Conservation (phyloP, 1,140 invertebrate species). For the Aporrectodea caliginosa region DNA sequence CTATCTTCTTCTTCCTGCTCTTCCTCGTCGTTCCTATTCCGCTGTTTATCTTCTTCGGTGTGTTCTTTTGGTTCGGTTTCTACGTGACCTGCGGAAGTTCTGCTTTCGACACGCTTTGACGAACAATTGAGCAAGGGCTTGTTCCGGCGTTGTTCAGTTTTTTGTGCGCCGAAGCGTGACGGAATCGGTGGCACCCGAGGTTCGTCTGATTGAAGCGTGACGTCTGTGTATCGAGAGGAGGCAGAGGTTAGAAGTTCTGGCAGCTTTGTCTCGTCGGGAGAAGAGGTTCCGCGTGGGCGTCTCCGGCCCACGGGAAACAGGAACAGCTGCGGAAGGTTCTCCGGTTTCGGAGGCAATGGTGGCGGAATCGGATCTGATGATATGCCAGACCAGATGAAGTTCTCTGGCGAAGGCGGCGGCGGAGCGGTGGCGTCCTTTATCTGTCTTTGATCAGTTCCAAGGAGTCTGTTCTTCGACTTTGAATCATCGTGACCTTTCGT, state of each 20-base stretch:
- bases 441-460: not conserved
- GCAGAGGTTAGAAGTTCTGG: not conserved
- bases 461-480: not conserved
- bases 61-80: too few species aligned
- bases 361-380: conserved; percentile 22
- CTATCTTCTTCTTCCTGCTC: not conserved
- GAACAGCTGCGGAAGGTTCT: conserved; percentile 21
- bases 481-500: not conserved
- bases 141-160: not conserved
- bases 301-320: conserved; percentile 2
- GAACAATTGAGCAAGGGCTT: not conserved
- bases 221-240: too few species aligned
- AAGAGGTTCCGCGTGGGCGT: not conserved
- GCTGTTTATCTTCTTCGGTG: too few species aligned
- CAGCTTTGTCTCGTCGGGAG: not conserved
- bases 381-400: too few species aligned
- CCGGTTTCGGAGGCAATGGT: conserved; percentile 32
- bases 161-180: not conserved
- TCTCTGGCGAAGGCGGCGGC: too few species aligned
- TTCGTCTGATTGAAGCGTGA: conserved; percentile 17
- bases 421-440: not conserved
- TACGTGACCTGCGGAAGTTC: not conserved
- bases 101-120: not conserved
- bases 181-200: conserved; percentile 2
- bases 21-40: not conserved